These are phyloP conservation scores for Panthera leo DNA, from an alignment of 2,113 vertebrate species.

Conservation along the genomic window DNA sequence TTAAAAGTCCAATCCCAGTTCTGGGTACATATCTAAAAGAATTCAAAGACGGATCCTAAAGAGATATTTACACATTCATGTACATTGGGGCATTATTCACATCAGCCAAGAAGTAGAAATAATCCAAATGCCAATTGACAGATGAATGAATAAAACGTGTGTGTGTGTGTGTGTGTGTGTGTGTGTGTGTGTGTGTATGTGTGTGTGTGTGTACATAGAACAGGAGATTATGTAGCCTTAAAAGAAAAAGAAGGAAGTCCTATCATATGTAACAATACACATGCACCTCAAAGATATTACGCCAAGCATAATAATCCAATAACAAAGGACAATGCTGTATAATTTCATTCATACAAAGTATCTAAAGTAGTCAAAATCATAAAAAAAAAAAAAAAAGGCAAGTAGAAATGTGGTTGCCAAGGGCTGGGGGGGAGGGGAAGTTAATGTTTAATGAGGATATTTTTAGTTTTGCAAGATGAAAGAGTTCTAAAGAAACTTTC, in stretches of 20 bases:
- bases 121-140: not conserved
- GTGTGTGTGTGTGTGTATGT: not conserved
- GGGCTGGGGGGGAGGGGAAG: not conserved
- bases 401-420: not conserved
- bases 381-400: not conserved
- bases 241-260: not conserved
- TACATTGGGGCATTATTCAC: not conserved
- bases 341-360: not conserved
- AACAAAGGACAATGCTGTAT: not conserved
- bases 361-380: not conserved
- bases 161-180: not conserved
- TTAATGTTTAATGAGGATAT: not conserved
- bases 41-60: not conserved
- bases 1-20: not conserved
- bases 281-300: not conserved
- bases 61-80: not conserved
- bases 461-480: not conserved
- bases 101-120: not conserved
- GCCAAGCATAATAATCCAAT: not conserved
- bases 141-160: not conserved
- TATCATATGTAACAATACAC: not conserved
- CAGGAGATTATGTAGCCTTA: not conserved
- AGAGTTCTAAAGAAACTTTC: not conserved
- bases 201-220: not conserved
- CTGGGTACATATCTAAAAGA: not conserved